Evolutionary conservation across 2,113 vertebrate genomes (phyloP), one percentile per base, ranked within the genome.

Genomic region (Amia ocellicauda): DNA sequence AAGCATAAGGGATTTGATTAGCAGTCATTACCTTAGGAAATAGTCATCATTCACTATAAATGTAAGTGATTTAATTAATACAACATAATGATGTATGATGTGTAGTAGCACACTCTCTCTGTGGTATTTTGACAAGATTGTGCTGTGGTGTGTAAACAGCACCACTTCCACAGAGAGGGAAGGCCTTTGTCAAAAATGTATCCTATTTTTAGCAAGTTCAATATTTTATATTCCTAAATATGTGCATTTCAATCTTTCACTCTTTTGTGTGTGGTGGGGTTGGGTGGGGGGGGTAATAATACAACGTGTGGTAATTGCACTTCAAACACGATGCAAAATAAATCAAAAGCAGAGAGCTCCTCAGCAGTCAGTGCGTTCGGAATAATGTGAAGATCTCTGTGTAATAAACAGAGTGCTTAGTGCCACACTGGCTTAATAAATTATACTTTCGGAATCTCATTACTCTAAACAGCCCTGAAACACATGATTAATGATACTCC

Each of bases 401-500:
- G 83, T 90, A 91, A 92, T 91, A 91, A 93, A 90, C 88, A 86
- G 80, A 83, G 78, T 82, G 88, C 84, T 89, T 91, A 86, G 87
- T 91, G 86, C 83, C 86, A 85, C 82, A 85, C 84, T 78, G 80
- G 74, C 77, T 83, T 91, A 88, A 89, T 90, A 86, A 89, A 92
- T 91, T 90, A 85, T 82, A 89, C 85, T 87, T 88, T 90, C 86
- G 86, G 84, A 90, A 89, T 90, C 85, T 91, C 86, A 86, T 93
- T 95, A 93, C 88, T 91, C 88, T 86, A 81, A 90, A 91, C 89
- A 90, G 89, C 85, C 86, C 79, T 81, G 88, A 84, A 85, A 80
- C 77, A 79, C 90, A 86, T 91, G 91, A 92, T 92, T 90, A 93
- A 93, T 88, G 90, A 85, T 83, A 83, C 78, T 87, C 88, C 85